A percentile compares a stretch with the other conserved stretches of the same genome.
phyloP scores from a whole-genome alignment of 2,888 invertebrate genomes.

The Caenorhabditis sp. region DNA sequence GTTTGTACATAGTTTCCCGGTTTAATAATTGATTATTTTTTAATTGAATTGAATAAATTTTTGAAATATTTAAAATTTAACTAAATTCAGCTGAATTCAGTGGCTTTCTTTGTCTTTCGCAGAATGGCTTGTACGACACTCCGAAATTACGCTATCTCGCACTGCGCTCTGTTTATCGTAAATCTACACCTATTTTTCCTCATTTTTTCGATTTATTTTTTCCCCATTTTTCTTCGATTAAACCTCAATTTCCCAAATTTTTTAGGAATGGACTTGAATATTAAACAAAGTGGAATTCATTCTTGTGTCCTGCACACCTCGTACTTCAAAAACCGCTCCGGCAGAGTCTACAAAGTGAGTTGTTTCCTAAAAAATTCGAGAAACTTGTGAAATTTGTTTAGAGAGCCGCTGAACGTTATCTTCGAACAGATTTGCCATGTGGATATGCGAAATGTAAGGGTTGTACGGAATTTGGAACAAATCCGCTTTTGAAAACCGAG shows the following conservation, averaged over 20 bases:
- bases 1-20: constrained; percentile 46
- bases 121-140: constrained; percentile 10
- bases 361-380: not conserved
- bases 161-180: constrained; percentile 23
- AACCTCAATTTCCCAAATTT: not conserved
- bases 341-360: constrained; percentile 68
- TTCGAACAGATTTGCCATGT: constrained; percentile 79
- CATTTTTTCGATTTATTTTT: constrained; percentile 1
- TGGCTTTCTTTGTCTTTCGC: too few relatives aligned
- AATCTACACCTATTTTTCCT: constrained; percentile 23
- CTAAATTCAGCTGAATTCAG: too few relatives aligned
- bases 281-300: constrained; percentile 76
- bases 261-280: constrained; percentile 72
- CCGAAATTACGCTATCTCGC: constrained; percentile 21
- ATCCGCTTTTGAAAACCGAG: constrained; percentile 48
- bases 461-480: constrained; percentile 57
- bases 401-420: constrained; percentile 78
- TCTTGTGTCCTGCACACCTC: constrained; percentile 62
- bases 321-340: constrained; percentile 72
- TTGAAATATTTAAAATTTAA: too few relatives aligned
- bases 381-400: constrained; percentile 56
- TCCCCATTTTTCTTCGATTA: not conserved
- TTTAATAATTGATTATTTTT: constrained; percentile 12
- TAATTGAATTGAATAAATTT: constrained; percentile 7
- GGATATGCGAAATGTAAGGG: constrained; percentile 66